These are phyloP conservation scores for Psilopsiagon aymara DNA, from an alignment of 2,113 vertebrate genomes.

Conservation along the genomic window DNA sequence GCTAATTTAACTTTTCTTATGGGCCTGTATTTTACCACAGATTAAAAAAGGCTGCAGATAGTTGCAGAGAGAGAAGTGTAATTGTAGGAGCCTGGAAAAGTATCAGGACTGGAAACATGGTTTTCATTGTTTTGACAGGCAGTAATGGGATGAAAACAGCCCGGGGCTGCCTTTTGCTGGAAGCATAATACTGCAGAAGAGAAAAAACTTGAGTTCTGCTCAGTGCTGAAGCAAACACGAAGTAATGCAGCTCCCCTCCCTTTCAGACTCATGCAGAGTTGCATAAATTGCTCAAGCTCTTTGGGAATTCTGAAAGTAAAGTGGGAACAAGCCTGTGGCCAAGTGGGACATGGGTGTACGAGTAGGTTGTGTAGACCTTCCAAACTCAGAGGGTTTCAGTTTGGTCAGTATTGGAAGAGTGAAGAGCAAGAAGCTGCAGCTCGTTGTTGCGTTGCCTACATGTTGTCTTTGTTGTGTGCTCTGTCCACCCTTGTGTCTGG, in stretches of 20 bases:
- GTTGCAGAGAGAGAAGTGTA: neutral
- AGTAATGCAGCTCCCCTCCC: neutral
- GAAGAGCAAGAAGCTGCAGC: neutral
- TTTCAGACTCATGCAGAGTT: neutral
- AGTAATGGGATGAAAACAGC: neutral
- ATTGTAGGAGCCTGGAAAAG: neutral
- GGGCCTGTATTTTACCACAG: neutral
- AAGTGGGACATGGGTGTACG: neutral
- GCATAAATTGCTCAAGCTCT: neutral
- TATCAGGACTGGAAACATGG: neutral
- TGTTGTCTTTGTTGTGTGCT: neutral
- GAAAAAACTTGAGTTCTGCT: neutral
- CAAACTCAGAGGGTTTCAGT: neutral
- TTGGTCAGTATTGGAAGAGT: neutral
- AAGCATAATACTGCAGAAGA: neutral
- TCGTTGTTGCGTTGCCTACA: neutral
- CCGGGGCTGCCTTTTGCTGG: neutral
- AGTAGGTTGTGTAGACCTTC: neutral
- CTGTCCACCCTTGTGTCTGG: neutral
- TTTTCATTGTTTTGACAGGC: neutral
- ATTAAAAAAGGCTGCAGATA: neutral
- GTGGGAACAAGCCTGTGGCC: neutral
- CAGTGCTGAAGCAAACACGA: neutral
- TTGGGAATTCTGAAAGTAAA: neutral
- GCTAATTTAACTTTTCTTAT: neutral